Base-by-base conservation (phyloP, 2,888 invertebrate species). In the Pegoplata infirma region DNA sequence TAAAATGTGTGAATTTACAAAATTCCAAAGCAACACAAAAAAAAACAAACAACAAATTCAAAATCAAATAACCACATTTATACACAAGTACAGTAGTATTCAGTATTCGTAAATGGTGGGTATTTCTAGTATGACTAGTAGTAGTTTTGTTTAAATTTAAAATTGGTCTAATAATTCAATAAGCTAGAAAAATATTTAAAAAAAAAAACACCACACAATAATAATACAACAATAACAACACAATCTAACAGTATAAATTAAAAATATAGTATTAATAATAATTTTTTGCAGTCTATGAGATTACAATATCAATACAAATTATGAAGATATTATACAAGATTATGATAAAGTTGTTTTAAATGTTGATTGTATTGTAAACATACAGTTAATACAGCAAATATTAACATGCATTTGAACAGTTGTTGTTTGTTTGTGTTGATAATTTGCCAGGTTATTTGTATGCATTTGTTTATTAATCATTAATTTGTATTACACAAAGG, bases 1-100 rank as follows among this genome's bases (percentile, higher is more conserved):
- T 79, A 79, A 59, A 58, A 79, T 79, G 79, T 79, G 79, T 79
- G 79, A 79, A 75, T 75, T 75, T 75, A 16, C 40, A 67, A 79
- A 71, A 71, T 71, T 61, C 74, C 69, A 78, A 68, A 66, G n/a
- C 28, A 69, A 55, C 47, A 21, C 44, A 40, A 58, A 36, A 40
- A 36, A 44, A 51, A 68, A 8, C 25, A 59, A 25, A 55, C 44
- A 25, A 63, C 3, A 49, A 66, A 67, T 66, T 5, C 19, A 17
- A n/a, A 16, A 14, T 10, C 17, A 17, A 40, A 40, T 23, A 44
- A n/a, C 59, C 14, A 12, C 46, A 25, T 16, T n/a, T n/a, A n/a
- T n/a, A n/a, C n/a, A n/a, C n/a, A n/a, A n/a, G n/a, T n/a, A n/a
- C n/a, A n/a, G n/a, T n/a, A n/a, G n/a, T 46, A 14, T 5, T n/a